Evolutionary conservation across 2,797 vertebrate genomes (phyloP).

Genomic region (Dicrostonyx torquatus): DNA sequence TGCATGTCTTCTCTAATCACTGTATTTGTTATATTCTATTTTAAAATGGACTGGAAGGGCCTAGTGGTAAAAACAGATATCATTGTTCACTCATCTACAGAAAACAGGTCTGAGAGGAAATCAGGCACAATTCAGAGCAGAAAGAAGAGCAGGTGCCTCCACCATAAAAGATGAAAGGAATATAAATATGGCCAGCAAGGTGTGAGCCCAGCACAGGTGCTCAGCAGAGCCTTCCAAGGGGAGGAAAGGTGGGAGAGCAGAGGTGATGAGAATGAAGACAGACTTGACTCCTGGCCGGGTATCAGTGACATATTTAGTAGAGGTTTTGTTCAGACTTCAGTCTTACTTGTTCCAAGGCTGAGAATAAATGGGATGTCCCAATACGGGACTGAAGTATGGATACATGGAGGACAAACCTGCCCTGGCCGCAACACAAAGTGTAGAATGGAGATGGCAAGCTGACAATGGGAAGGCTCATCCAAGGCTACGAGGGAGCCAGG

Average conservation of each 20-base stretch:
- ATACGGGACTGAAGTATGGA: neutral
- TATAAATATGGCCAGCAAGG: neutral
- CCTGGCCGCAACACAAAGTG: neutral
- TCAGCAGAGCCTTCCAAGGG: neutral
- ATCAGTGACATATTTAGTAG: neutral
- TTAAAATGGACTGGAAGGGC: neutral
- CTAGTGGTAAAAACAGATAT: neutral
- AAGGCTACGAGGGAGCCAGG: neutral
- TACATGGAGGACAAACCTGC: neutral
- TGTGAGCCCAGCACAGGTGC: neutral
- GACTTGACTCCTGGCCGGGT: neutral
- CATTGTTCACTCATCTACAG: neutral
- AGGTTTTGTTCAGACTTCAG: neutral
- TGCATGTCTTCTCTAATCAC: neutral
- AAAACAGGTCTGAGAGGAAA: neutral
- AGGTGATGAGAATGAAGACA: neutral
- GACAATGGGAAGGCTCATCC: neutral
- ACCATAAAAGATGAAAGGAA: conserved; percentile 19
- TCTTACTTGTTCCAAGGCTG: neutral
- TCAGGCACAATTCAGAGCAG: neutral
- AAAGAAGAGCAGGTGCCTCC: neutral
- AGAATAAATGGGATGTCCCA: neutral
- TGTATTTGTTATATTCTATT: neutral
- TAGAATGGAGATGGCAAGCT: neutral
- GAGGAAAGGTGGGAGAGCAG: neutral